Conservation (phyloP, 2,797 vertebrate genomes). For the Champsocephalus esox region DNA sequence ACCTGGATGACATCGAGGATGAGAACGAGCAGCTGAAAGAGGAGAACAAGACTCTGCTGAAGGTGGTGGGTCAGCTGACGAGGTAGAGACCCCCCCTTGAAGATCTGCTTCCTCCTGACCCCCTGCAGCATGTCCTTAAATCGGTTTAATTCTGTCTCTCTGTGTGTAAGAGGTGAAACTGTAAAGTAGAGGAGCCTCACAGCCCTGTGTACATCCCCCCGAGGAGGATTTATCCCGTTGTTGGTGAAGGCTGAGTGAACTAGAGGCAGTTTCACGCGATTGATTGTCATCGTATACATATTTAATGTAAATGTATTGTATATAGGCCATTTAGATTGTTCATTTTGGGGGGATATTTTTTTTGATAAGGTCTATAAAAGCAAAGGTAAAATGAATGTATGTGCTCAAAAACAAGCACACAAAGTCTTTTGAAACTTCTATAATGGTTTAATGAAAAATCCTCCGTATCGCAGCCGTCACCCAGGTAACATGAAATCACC, state of each 20-base stretch:
- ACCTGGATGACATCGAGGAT: constrained; percentile 98
- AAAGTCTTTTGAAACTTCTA: constrained; percentile 31
- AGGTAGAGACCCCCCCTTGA: constrained; percentile 87
- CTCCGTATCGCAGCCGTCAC: constrained; percentile 4
- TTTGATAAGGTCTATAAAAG: constrained; percentile 53
- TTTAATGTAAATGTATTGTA: constrained; percentile 88
- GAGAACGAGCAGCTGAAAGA: constrained; percentile 99
- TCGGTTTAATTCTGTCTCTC: constrained; percentile 54
- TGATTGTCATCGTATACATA: constrained; percentile 61
- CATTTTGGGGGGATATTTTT: constrained; percentile 20
- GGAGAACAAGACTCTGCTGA: constrained; percentile 99
- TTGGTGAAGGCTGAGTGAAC: constrained; percentile 27
- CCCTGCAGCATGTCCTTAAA: constrained; percentile 32
- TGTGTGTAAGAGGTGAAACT: constrained; percentile 53
- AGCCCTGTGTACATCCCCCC: constrained; percentile 21
- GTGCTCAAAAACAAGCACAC: constrained; percentile 38
- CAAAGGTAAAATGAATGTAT: constrained; percentile 76
- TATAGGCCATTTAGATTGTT: constrained; percentile 70
- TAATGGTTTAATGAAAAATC: not conserved
- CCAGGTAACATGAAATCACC: not conserved
- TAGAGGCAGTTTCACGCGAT: constrained; percentile 25
- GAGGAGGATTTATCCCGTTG: constrained; percentile 31
- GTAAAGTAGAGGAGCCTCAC: constrained; percentile 23
- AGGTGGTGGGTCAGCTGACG: constrained; percentile 98
- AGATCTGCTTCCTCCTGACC: not conserved